Conservation (phyloP, 1,140 invertebrate species). For the Pararge aegeria region DNA sequence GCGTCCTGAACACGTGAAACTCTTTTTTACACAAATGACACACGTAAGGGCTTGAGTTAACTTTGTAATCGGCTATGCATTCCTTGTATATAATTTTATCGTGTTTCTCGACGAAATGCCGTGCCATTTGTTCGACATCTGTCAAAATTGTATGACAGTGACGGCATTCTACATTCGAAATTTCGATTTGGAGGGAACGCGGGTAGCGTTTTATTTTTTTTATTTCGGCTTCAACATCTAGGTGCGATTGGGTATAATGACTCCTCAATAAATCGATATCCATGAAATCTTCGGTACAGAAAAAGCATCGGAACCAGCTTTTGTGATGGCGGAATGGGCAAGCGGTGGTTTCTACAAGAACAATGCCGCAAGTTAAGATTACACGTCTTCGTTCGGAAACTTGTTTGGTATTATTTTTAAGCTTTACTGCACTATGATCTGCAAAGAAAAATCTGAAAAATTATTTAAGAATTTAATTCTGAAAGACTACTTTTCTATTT, state of each 20-base stretch:
- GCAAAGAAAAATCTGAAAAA: not conserved
- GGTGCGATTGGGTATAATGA: constrained; percentile 42
- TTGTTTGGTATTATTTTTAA: constrained; percentile 33
- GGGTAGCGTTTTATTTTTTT: constrained; percentile 65
- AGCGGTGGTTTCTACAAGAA: constrained; percentile 56
- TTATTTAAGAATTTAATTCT: too few relatives aligned
- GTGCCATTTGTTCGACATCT: constrained; percentile 50
- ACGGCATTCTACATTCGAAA: constrained; percentile 61
- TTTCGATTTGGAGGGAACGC: constrained; percentile 67
- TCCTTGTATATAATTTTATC: constrained; percentile 59
- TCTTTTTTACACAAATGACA: constrained; percentile 59
- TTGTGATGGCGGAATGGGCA: constrained; percentile 67
- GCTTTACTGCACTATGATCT: not conserved
- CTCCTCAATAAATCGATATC: constrained; percentile 48
- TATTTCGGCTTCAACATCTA: constrained; percentile 50
- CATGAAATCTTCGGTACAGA: constrained; percentile 61
- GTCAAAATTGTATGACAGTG: constrained; percentile 50
- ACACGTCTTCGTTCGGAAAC: constrained; percentile 57
- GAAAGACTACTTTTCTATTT: too few relatives aligned
- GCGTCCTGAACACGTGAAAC: constrained; percentile 63
- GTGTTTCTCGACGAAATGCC: constrained; percentile 52
- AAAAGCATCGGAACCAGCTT: constrained; percentile 72
- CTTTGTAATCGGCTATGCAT: constrained; percentile 67
- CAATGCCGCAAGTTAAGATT: constrained; percentile 50
- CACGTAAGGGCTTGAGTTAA: constrained; percentile 50